These are phyloP conservation scores for Indri indri DNA, from an alignment of 2,113 vertebrate species.

Conservation along the genomic window DNA sequence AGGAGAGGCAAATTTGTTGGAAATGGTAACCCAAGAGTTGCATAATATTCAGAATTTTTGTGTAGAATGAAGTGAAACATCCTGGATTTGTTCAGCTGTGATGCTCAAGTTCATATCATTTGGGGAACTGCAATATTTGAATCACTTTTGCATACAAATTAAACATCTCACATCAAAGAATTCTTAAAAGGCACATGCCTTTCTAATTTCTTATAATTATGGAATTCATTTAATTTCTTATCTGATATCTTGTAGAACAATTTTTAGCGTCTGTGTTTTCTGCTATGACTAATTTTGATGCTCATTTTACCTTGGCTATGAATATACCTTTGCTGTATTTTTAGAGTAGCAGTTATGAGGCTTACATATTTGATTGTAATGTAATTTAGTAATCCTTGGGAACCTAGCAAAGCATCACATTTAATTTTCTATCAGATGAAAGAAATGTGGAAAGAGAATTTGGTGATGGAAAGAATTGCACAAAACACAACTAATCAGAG, in stretches of 20 bases:
- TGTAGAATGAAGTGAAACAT: neutral
- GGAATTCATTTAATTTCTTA: conserved; percentile 73
- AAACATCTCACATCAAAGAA: conserved; percentile 71
- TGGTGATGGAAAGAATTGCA: conserved; percentile 54
- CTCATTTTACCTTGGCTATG: conserved; percentile 32
- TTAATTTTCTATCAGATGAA: conserved; percentile 64
- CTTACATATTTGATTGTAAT: conserved; percentile 15
- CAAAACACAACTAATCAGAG: conserved; percentile 56
- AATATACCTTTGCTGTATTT: conserved; percentile 19
- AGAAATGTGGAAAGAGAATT: conserved; percentile 53
- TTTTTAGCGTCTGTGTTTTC: conserved; percentile 62
- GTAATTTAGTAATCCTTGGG: conserved; percentile 57
- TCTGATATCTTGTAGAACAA: conserved; percentile 58
- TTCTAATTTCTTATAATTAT: conserved; percentile 72
- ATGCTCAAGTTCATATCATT: neutral
- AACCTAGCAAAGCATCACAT: conserved; percentile 54
- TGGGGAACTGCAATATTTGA: conserved; percentile 8
- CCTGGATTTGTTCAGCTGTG: neutral
- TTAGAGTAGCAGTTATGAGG: conserved; percentile 16
- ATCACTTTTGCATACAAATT: conserved; percentile 65
- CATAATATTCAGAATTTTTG: neutral
- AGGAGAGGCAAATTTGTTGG: neutral
- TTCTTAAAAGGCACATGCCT: conserved; percentile 58
- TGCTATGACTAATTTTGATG: conserved; percentile 54
- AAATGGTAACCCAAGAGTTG: neutral